Conservation (phyloP, 2,888 invertebrate species). For the Eurytoma californica region DNA sequence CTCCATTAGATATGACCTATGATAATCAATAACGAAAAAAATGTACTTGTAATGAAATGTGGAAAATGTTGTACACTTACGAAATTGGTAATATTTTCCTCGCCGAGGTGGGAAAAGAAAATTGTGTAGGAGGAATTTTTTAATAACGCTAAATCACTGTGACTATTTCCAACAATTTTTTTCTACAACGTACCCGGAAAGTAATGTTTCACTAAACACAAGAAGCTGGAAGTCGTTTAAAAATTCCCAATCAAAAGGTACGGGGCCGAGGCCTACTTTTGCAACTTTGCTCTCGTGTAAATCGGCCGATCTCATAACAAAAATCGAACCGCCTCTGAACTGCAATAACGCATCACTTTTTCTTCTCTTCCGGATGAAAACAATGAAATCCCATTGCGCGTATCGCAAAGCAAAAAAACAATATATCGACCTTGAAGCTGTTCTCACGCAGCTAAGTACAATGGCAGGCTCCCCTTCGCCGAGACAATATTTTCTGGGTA, state of each 20-base stretch:
- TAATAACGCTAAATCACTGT: conserved; percentile 14
- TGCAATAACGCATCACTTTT: too few relatives aligned
- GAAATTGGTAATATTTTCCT: conserved; percentile 51
- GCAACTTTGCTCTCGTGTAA: too few relatives aligned
- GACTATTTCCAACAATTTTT: conserved; percentile 41
- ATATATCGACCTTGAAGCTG: not conserved
- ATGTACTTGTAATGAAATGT: conserved; percentile 28
- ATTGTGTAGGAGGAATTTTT: conserved; percentile 29
- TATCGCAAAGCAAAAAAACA: not conserved
- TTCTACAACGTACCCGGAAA: conserved; percentile 1
- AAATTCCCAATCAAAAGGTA: too few relatives aligned
- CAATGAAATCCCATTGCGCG: not conserved
- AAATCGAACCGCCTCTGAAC: too few relatives aligned
- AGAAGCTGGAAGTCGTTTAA: not conserved
- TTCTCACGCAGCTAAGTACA: not conserved
- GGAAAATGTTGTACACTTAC: conserved; percentile 44
- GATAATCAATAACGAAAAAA: conserved; percentile 26
- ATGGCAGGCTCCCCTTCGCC: not conserved
- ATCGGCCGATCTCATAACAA: too few relatives aligned
- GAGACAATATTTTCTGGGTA: conserved; percentile 33
- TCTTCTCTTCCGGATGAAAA: too few relatives aligned
- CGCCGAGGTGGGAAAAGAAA: conserved; percentile 45
- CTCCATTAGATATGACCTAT: conserved; percentile 24
- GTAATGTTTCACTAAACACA: not conserved
- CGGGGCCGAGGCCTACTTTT: too few relatives aligned